Percentiles rank a stretch among this genome's conserved stretches.
Conservation (phyloP, 2,113 vertebrate genomes). For the human (Homo sapiens) region GRCh38 chr3:131847501-131848000, state of each 20-base stretch:
- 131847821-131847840: background rate
- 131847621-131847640: background rate
- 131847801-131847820: background rate
- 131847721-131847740: background rate
- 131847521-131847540: background rate
- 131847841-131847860: background rate
- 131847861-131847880: background rate
- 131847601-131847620: background rate
- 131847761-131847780: background rate
- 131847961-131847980: background rate
- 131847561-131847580: background rate
- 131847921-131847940: background rate
- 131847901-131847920: background rate
- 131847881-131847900: background rate
- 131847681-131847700: background rate
- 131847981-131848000: background rate
- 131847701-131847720: background rate
- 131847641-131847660: background rate
- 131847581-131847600: background rate
- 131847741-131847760: background rate
- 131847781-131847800: background rate
- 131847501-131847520: constrained; percentile 1
- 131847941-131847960: background rate
- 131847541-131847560: background rate
- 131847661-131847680: background rate